These are phyloP conservation scores for Drosophila kambysellisi DNA, from an alignment of 2,888 invertebrate species.

Conservation along the genomic window DNA sequence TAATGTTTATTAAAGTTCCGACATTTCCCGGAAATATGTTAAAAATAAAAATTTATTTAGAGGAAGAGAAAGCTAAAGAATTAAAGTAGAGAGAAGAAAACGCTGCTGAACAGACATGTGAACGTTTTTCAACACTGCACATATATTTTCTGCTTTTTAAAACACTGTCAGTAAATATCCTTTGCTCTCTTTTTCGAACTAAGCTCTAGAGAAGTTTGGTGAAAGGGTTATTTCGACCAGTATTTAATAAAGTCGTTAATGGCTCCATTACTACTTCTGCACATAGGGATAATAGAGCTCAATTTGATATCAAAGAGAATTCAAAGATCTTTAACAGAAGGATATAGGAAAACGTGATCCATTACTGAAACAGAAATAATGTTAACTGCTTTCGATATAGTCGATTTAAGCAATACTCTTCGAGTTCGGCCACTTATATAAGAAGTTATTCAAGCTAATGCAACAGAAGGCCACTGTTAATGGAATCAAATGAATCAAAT, in stretches of 20 bases:
- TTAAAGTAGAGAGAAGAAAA: neutral
- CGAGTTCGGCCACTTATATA: neutral
- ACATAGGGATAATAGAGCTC: neutral
- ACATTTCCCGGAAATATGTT: neutral
- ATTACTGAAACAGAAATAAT: neutral
- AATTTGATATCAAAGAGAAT: neutral
- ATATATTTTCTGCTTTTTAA: neutral
- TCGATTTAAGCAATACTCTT: neutral
- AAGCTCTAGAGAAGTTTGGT: neutral
- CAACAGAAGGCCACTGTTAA: neutral
- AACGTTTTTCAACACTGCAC: no score
- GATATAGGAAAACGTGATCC: neutral
- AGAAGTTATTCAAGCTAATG: neutral
- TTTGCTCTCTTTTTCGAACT: neutral
- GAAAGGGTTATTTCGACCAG: neutral
- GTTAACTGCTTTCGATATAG: neutral
- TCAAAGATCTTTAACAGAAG: neutral
- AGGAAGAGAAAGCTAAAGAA: neutral
- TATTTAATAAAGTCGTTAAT: neutral
- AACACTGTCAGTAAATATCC: neutral
- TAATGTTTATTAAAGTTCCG: no score
- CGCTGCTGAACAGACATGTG: neutral
- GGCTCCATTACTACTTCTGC: neutral
- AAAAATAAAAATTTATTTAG: neutral
- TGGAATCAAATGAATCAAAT: neutral